Evolutionary conservation across 2,888 invertebrate species (phyloP), one percentile per base, ranked within the genome.

Genomic region (Hypercompe scribonia): DNA sequence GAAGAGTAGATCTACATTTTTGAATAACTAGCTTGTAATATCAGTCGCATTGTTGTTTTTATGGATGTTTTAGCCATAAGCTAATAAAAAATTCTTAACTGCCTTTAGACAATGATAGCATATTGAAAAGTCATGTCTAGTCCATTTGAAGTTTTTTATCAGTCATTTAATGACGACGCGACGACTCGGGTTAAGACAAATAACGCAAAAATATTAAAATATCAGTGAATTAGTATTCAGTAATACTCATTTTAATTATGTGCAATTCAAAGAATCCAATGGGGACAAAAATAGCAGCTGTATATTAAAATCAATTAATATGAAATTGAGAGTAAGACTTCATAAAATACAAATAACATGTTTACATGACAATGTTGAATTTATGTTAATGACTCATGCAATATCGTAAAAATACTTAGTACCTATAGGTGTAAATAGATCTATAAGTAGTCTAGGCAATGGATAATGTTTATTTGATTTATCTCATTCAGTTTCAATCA

Each of bases 401-500:
- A 50, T 50, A 24, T 50, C 50, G 24, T 24, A 24, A 36, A 24
- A 24, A 50, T 50, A 15, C 24, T 24, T 50, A 50, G 3, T 58
- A n/a, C n/a, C 2, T 54, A 54, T 28, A 13, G 13, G 13, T 58
- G 28, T 58, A 58, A 28, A 28, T 58, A 58, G 28, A 13, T n/a
- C 3, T 28, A 58, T 28, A n/a, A n/a, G 13, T 58, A 58, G 0
- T 54, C 54, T 58, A 28, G 28, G 1, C 24, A n/a, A 3, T 58
- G 28, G 28, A n/a, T 58, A 58, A 11, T 33, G 21, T 24, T 42
- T 46, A 21, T 31, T 42, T 66, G 42, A 31, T 42, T 21, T 21
- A 24, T 33, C 31, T 21, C 65, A 34, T 70, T 15, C 36, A 72
- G 24, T 71, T 33, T 73, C 31, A 71, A 70, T 46, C 10, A 31